These are phyloP conservation scores for Oreochromis aureus DNA, from an alignment of 2,113 vertebrate species.

Conservation along the genomic window DNA sequence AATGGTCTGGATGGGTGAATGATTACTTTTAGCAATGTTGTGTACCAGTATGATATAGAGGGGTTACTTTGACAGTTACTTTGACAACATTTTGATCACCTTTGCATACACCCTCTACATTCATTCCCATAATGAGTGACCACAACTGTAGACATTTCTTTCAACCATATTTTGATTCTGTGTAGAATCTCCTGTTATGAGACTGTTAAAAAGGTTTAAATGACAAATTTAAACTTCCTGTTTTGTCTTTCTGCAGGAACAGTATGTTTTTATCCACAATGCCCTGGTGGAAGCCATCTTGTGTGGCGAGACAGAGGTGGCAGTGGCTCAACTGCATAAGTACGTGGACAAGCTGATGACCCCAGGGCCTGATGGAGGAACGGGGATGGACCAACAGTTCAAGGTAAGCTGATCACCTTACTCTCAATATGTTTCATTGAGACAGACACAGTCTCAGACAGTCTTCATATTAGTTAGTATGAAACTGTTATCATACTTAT, in stretches of 20 bases:
- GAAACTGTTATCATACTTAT: neutral
- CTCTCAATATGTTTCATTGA: neutral
- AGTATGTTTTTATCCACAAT: constrained; percentile 94
- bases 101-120: neutral
- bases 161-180: neutral
- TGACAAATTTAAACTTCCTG: neutral
- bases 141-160: neutral
- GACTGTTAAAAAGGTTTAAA: neutral
- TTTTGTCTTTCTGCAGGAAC: constrained; percentile 75
- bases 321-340: constrained; percentile 77
- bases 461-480: neutral
- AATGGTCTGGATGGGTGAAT: neutral
- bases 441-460: neutral
- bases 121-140: neutral
- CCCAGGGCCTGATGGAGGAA: constrained; percentile 81
- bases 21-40: neutral
- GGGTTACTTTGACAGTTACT: neutral
- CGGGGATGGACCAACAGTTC: constrained; percentile 86
- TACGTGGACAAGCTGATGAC: constrained; percentile 90
- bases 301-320: constrained; percentile 86
- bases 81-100: neutral
- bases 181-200: neutral
- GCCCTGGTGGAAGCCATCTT: constrained; percentile 87
- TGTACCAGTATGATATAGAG: neutral
- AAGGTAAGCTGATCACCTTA: constrained; percentile 72